Percentiles rank a stretch among this genome's conserved stretches.
These are phyloP conservation scores for Noctua pronuba DNA, from an alignment of 2,888 invertebrate species.

Conservation along the genomic window DNA sequence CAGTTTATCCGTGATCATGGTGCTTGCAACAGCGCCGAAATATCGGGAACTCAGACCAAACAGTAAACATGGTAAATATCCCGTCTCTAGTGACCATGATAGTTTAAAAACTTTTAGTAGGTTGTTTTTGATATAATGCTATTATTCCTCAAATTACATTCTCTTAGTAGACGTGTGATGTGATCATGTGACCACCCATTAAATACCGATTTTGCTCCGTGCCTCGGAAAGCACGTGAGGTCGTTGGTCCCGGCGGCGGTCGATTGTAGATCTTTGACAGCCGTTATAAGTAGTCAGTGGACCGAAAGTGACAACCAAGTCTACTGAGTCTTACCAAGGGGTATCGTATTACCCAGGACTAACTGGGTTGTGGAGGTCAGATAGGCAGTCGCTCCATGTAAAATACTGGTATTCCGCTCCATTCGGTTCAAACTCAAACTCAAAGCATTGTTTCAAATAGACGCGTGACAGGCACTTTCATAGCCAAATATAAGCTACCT, in stretches of 20 bases:
- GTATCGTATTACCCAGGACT: too few relatives aligned
- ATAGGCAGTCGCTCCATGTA: not conserved
- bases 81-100: too few relatives aligned
- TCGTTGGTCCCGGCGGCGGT: not conserved
- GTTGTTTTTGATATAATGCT: not conserved
- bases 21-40: too few relatives aligned
- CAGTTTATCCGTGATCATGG: too few relatives aligned
- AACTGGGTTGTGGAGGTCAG: not conserved
- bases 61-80: too few relatives aligned
- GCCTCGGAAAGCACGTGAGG: not conserved
- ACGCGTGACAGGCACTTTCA: too few relatives aligned
- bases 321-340: not conserved
- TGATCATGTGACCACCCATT: not conserved
- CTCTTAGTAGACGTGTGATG: not conserved
- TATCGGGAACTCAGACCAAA: too few relatives aligned
- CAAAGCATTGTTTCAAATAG: too few relatives aligned
- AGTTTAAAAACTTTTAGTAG: too few relatives aligned
- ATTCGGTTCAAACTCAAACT: too few relatives aligned
- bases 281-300: not conserved
- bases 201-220: not conserved
- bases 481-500: too few relatives aligned
- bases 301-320: not conserved
- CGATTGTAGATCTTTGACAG: not conserved
- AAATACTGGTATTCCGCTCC: not conserved
- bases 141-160: too few relatives aligned